Base-by-base conservation (phyloP, 2,113 vertebrate genomes). In the Aepyceros melampus region DNA sequence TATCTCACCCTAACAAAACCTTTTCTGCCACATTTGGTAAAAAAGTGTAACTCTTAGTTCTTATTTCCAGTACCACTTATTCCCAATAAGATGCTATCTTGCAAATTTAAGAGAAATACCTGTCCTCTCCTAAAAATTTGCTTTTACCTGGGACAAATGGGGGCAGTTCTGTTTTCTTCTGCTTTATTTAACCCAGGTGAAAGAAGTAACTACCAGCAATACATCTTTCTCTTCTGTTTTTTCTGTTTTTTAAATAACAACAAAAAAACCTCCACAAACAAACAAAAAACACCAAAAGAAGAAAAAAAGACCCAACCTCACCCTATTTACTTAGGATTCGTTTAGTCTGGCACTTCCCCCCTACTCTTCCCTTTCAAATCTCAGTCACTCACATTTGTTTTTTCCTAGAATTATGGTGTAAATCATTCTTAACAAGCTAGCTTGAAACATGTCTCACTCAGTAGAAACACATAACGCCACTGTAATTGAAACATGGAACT, bases 381-480 rank as follows among this genome's bases (percentile, higher is more conserved):
- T 97, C 95, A 98, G 88, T 40, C 87, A 97, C 97, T 94, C 62
- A 97, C 78, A 98, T 98, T 82, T 97, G 89, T 97, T 81, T 88
- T 97, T 94, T 92, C 97, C 96, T 98, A 91, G 98, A 98, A 97
- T 98, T 86, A 93, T 92, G 95, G 62, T 97, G 97, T 97, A 94
- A 55, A 96, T 91, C 53, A 96, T 98, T 98, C 96, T 97, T 98
- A 97, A 97, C 64, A 98, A 98, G 96, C 92, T 96, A 84, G 94
- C 91, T 96, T 88, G 94, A 94, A 97, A 91, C 87, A 95, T 96
- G 87, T 91, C 95, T 97, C 96, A 87, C 98, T 95, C 53, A 91
- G 95, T 86, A 97, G 95, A 97, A 98, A 96, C 0, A 53, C 29
- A 91, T 14, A 95, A 98, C 84, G 45, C 96, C 17, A 97, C 13